These are phyloP conservation scores for Taphrorychus bicolor DNA, from an alignment of 2,888 invertebrate genomes.

Conservation along the genomic window DNA sequence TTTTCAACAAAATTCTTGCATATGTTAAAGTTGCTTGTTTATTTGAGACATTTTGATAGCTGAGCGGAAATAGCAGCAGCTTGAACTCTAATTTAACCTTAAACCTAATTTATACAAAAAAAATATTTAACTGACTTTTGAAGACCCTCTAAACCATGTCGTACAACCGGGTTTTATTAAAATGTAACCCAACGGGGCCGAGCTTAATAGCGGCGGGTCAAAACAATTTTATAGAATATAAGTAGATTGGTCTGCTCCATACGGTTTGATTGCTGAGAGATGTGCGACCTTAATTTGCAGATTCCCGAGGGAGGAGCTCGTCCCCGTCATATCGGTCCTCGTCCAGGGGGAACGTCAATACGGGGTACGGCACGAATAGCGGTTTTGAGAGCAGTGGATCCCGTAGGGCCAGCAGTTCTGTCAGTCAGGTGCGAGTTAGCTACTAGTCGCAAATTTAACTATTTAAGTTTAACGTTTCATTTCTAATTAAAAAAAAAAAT, in stretches of 20 bases:
- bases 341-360: constrained; percentile 59
- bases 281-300: constrained; percentile 43
- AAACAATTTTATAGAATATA: not conserved
- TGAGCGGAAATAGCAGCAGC: too few species aligned
- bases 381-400: constrained; percentile 66
- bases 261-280: not conserved
- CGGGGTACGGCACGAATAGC: constrained; percentile 61
- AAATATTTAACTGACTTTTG: too few species aligned
- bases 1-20: too few species aligned
- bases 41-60: too few species aligned
- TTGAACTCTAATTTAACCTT: too few species aligned
- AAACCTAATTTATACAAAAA: too few species aligned
- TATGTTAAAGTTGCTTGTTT: too few species aligned
- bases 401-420: constrained; percentile 74
- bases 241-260: not conserved
- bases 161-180: too few species aligned
- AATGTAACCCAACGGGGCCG: not conserved
- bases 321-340: constrained; percentile 69
- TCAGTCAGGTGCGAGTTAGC: constrained; percentile 68
- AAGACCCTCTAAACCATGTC: too few species aligned
- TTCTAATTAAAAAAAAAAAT: too few species aligned
- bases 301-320: constrained; percentile 61
- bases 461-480: too few species aligned
- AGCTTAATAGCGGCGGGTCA: not conserved
- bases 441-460: not conserved